A percentile compares a stretch with the other conserved stretches of the same genome.
These are phyloP conservation scores for Acrocephalus kingi DNA, from an alignment of 2,113 vertebrate species.

Conservation along the genomic window DNA sequence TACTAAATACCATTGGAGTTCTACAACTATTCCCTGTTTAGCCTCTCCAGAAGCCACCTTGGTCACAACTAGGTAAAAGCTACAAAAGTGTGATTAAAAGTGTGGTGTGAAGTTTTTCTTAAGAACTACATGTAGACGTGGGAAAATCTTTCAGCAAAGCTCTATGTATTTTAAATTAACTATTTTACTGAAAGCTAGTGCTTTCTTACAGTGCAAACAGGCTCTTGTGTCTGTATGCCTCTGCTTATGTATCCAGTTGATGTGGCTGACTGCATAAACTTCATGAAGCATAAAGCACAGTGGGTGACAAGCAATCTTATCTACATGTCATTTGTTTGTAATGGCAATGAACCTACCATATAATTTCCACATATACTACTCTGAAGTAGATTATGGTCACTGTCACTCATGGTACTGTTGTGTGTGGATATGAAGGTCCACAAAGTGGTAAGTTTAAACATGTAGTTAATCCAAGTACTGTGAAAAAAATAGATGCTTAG, in stretches of 20 bases:
- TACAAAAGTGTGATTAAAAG: not conserved
- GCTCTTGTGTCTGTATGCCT: not conserved
- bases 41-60: not conserved
- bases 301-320: not conserved
- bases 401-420: conserved; percentile 43
- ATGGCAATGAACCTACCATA: not conserved
- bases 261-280: conserved; percentile 19
- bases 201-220: conserved; percentile 7
- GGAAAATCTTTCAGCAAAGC: conserved; percentile 38
- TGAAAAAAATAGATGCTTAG: conserved; percentile 23
- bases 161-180: not conserved
- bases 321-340: not conserved
- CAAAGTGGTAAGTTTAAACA: not conserved
- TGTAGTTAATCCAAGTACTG: conserved; percentile 12
- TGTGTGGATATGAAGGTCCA: conserved; percentile 36
- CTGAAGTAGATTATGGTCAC: not conserved
- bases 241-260: conserved; percentile 34
- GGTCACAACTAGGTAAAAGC: not conserved
- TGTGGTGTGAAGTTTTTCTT: not conserved
- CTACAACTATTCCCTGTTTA: not conserved
- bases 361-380: not conserved
- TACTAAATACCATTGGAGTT: not conserved
- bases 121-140: not conserved
- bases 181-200: conserved; percentile 3
- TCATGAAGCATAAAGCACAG: conserved; percentile 49